phyloP scores from a whole-genome alignment of 1,140 invertebrate genomes.

The Anthonomus grandis region DNA sequence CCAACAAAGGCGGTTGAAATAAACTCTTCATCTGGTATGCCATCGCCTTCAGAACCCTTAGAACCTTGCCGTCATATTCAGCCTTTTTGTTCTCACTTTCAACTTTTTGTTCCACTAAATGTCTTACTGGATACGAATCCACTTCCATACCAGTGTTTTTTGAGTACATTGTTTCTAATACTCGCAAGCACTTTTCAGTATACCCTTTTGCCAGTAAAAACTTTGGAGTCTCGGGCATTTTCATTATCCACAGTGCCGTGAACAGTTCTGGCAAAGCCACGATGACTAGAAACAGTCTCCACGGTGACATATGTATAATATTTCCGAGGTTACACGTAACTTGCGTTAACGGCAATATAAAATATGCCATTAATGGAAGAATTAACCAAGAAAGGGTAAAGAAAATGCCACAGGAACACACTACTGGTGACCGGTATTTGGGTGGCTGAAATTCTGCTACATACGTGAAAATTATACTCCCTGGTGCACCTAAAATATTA shows the following conservation, averaged over 20 bases:
- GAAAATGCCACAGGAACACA: slow-evolving; percentile 60
- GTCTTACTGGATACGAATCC: slow-evolving; percentile 50
- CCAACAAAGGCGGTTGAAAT: slow-evolving; percentile 52
- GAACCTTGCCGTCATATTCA: slow-evolving; percentile 42
- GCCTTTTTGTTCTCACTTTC: slow-evolving; percentile 19
- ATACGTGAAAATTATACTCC: slow-evolving; percentile 59
- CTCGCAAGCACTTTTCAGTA: slow-evolving; percentile 56
- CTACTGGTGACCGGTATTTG: slow-evolving; percentile 54
- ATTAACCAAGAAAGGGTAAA: slow-evolving; percentile 62
- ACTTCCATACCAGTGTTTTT: slow-evolving; percentile 55
- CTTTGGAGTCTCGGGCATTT: slow-evolving; percentile 74
- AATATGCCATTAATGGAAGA: slow-evolving; percentile 53
- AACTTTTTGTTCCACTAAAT: slow-evolving; percentile 31
- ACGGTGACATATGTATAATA: slow-evolving; percentile 42
- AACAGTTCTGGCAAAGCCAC: slow-evolving; percentile 56
- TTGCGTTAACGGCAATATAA: slow-evolving; percentile 47
- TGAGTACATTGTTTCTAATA: slow-evolving; percentile 59
- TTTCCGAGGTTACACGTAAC: slow-evolving; percentile 19
- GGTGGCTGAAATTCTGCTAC: slow-evolving; percentile 61
- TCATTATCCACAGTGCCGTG: slow-evolving; percentile 52
- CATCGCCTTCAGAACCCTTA: slow-evolving; percentile 52
- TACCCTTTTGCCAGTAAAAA: slow-evolving; percentile 64
- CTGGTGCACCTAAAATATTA: slow-evolving; percentile 43
- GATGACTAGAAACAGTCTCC: slow-evolving; percentile 61
- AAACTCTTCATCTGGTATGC: slow-evolving; percentile 54